phyloP scores from a whole-genome alignment of 2,888 invertebrate species.

The Zygaena filipendulae region DNA sequence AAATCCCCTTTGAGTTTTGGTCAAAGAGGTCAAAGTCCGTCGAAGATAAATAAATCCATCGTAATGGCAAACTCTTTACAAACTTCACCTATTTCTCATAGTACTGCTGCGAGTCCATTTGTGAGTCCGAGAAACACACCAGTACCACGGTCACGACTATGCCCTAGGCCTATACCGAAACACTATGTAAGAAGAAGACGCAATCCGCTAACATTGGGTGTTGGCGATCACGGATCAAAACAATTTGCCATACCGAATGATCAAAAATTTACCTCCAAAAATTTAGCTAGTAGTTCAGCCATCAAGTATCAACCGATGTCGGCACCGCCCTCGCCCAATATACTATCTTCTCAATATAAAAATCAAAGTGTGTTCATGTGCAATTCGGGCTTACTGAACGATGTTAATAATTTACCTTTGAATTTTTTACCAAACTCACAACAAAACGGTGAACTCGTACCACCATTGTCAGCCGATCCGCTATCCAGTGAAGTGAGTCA shows the following conservation, averaged over 20 bases:
- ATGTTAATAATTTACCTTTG: slow-evolving; percentile 48
- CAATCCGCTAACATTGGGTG: slow-evolving; percentile 41
- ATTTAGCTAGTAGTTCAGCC: slow-evolving; percentile 31
- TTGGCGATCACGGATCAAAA: slow-evolving; percentile 36
- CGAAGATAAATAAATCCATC: slow-evolving; percentile 37
- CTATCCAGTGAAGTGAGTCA: slow-evolving; percentile 71
- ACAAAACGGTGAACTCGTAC: slow-evolving; percentile 40
- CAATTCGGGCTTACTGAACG: slow-evolving; percentile 45
- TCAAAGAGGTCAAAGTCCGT: slow-evolving; percentile 44
- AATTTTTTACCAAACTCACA: slow-evolving; percentile 49
- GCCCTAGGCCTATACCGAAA: slow-evolving; percentile 62
- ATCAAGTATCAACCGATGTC: slow-evolving; percentile 69
- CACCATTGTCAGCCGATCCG: slow-evolving; percentile 57
- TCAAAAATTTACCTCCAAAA: slow-evolving; percentile 46
- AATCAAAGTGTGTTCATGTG: slow-evolving; percentile 53
- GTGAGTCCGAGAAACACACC: slow-evolving; percentile 85
- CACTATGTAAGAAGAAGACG: slow-evolving; percentile 45
- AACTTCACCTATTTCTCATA: slow-evolving; percentile 66
- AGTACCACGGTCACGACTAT: slow-evolving; percentile 72
- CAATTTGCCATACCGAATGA: slow-evolving; percentile 56
- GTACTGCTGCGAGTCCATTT: slow-evolving; percentile 81
- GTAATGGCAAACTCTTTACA: slow-evolving; percentile 52
- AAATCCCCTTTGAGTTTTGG: slow-evolving; percentile 52
- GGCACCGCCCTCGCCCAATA: slow-evolving; percentile 76
- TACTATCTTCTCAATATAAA: slow-evolving; percentile 55